These are phyloP conservation scores for Mastomys coucha DNA, from an alignment of 2,113 vertebrate genomes.

Conservation along the genomic window DNA sequence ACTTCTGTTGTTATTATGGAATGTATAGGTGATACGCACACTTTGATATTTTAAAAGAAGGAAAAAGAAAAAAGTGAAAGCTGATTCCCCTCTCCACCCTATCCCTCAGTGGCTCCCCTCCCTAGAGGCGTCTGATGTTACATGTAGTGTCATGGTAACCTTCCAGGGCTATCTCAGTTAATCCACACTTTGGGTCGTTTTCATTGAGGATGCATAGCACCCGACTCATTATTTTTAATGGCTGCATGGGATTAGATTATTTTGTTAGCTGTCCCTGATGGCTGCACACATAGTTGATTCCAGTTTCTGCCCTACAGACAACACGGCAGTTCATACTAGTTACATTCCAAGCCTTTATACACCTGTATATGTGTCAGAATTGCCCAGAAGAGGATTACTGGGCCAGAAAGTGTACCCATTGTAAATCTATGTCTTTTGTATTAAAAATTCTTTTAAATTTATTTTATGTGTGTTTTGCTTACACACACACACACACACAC, in stretches of 20 bases:
- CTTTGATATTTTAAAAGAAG: constrained; percentile 18
- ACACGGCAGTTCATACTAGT: background rate
- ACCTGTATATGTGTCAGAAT: background rate
- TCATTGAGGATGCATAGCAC: background rate
- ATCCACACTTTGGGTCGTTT: constrained; percentile 31
- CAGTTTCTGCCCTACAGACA: background rate
- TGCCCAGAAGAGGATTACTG: background rate
- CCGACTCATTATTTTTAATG: constrained; percentile 56
- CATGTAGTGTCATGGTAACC: constrained; percentile 5
- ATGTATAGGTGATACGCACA: background rate
- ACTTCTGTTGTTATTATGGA: background rate
- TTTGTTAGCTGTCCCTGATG: constrained; percentile 15
- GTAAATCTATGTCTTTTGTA: background rate
- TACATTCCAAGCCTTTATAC: background rate
- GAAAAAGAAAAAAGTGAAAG: constrained; percentile 11
- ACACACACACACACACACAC: too few relatives aligned
- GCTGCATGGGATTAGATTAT: constrained; percentile 37
- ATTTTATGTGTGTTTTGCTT: background rate
- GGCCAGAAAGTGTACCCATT: background rate
- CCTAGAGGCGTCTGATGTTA: background rate
- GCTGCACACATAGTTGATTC: constrained; percentile 3
- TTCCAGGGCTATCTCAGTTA: constrained; percentile 42
- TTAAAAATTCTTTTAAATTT: background rate
- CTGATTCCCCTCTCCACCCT: background rate
- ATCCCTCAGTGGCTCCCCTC: background rate